Base-by-base conservation (phyloP, 2,113 vertebrate genomes). In the Helogale parvula region DNA sequence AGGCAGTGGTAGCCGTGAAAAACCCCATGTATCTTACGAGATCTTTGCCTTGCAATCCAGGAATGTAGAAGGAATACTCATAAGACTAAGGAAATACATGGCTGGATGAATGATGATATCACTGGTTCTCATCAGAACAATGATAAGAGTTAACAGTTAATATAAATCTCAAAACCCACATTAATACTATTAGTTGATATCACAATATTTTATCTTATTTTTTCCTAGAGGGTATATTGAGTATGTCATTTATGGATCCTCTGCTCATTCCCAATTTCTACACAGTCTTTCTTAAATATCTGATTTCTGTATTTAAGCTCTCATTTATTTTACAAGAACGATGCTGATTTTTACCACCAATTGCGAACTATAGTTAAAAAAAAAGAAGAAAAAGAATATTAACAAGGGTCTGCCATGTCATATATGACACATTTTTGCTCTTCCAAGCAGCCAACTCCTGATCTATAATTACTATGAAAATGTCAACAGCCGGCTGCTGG, bases 381-480 rank as follows among this genome's bases (percentile, higher is more conserved):
- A 45, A 50, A 71, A 33, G 41, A 54, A 38, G 31, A 12, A 52
- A 89, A 71, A 31, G 35, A 77, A 33, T 76, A 96, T 96, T 57
- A 96, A 29, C 35, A 79, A 86, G 77, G 19, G 29, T 84, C 90
- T 47, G 19, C 86, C 21, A 31, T 66, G 71, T 88, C 89, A 87
- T 52, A 57, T 47, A 21, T n/a, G 63, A 94, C 35, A 94, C 0
- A 11, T 41, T 85, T 95, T 95, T 96, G 50, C 82, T 97, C 84
- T 90, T 96, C n/a, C 7, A 41, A 65, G 25, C 72, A 97, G 74
- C 50, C 72, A 94, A 35, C 65, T 82, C 25, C 41, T 95, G 85
- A 93, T 96, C 96, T 96, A n/a, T 96, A 88, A 94, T 93, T 91
- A 88, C 63, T 92, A 38, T 76, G 81, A 85, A 93, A 96, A 94